Evolutionary conservation across 2,888 invertebrate genomes (phyloP).

Genomic region (Petrophora chlorosata): DNA sequence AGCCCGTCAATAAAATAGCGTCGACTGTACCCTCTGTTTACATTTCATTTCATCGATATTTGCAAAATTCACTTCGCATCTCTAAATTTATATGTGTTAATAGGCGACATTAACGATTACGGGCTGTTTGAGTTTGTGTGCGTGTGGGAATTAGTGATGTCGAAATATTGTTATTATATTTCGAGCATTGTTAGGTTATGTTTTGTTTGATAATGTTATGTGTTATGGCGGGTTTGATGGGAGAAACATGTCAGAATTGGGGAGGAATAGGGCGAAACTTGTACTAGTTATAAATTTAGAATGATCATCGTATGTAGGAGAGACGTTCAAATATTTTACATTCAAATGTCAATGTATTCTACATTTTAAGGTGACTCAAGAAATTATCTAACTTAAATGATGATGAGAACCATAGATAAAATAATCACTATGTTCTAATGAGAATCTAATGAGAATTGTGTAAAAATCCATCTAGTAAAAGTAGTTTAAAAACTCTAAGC

Average conservation of each 20-base stretch:
- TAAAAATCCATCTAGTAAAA: no score
- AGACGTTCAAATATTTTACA: no score
- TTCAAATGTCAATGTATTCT: no score
- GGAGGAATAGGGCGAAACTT: conserved; percentile 10
- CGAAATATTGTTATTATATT: conserved; percentile 51
- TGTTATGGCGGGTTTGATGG: conserved; percentile 23
- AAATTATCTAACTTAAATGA: no score
- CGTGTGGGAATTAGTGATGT: conserved; percentile 55
- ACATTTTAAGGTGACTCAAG: no score
- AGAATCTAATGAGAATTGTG: no score
- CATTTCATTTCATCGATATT: conserved; percentile 67
- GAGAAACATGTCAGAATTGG: conserved; percentile 21
- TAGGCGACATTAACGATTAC: conserved; percentile 64
- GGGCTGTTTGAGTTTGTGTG: conserved; percentile 38
- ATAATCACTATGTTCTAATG: no score
- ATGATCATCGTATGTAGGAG: background rate
- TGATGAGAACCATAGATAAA: no score
- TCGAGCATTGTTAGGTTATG: conserved; percentile 51
- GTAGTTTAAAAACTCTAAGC: no score
- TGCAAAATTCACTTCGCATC: conserved; percentile 62
- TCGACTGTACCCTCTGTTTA: conserved; percentile 51
- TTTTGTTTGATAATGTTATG: conserved; percentile 39
- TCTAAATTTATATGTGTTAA: conserved; percentile 69
- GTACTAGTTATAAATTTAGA: conserved; percentile 15
- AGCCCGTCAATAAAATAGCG: conserved; percentile 51